These are phyloP conservation scores for Antennarius striatus DNA, from an alignment of 2,113 vertebrate species.

Conservation along the genomic window DNA sequence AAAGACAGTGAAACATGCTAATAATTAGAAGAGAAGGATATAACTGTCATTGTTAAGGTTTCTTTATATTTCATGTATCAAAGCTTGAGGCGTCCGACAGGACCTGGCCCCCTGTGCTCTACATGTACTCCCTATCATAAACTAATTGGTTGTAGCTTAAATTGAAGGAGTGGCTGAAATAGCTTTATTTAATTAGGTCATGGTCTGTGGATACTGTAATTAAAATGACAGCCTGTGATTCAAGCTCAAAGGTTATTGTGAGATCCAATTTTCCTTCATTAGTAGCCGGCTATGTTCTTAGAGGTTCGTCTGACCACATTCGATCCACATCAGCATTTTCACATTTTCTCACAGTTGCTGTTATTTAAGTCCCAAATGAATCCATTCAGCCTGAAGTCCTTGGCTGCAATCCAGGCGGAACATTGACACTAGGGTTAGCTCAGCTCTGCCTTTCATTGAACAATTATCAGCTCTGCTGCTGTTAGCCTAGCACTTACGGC, in stretches of 20 bases:
- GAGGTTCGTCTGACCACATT: too few relatives aligned
- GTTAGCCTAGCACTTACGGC: constrained; percentile 10
- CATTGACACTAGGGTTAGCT: background rate
- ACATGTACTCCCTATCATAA: background rate
- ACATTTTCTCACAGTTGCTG: too few relatives aligned
- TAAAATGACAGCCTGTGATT: constrained; percentile 44
- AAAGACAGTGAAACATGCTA: background rate
- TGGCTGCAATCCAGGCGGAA: background rate
- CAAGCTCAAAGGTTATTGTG: constrained; percentile 25
- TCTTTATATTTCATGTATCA: background rate
- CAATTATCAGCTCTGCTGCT: constrained; percentile 7
- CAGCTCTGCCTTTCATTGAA: constrained; percentile 18
- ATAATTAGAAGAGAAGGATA: background rate
- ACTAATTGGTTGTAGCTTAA: constrained; percentile 10
- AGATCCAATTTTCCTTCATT: constrained; percentile 20
- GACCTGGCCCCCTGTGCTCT: background rate
- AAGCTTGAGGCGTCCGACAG: background rate
- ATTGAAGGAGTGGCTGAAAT: constrained; percentile 14
- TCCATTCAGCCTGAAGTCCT: background rate
- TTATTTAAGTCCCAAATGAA: background rate
- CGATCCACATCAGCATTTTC: too few relatives aligned
- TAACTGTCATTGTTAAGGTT: background rate
- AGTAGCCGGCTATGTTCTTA: background rate
- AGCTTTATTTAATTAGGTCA: constrained; percentile 40
- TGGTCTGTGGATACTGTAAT: constrained; percentile 10